A percentile compares a stretch with the other conserved stretches of the same genome.
These are phyloP conservation scores for Busseola fusca DNA, from an alignment of 2,888 invertebrate genomes.

Conservation along the genomic window DNA sequence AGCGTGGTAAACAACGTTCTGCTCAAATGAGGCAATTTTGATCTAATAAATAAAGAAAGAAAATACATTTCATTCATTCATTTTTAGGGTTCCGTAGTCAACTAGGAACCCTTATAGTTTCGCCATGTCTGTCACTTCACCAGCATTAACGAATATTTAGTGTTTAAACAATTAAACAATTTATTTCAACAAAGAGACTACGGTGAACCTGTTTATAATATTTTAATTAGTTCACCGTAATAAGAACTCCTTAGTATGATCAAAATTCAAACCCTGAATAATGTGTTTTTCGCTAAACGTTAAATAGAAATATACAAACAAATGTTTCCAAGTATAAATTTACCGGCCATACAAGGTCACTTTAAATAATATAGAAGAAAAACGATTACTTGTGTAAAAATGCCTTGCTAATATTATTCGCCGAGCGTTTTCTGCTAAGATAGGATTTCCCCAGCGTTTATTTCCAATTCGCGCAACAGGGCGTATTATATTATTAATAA, in stretches of 20 bases:
- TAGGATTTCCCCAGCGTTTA: conserved; percentile 52
- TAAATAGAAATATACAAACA: conserved; percentile 20
- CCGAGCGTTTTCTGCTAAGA: conserved; percentile 48
- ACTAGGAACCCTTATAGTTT: too few relatives aligned
- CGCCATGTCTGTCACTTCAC: not conserved
- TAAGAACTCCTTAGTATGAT: not conserved
- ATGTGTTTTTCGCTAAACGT: not conserved
- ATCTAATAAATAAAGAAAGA: not conserved
- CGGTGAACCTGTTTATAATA: not conserved
- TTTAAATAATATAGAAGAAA: conserved; percentile 10
- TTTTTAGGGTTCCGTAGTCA: too few relatives aligned
- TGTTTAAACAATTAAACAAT: not conserved
- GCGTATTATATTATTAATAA: conserved; percentile 46
- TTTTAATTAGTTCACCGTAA: not conserved
- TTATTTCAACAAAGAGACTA: not conserved
- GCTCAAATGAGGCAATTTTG: not conserved
- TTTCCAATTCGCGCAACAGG: conserved; percentile 50
- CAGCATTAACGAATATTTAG: too few relatives aligned
- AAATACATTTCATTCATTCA: too few relatives aligned
- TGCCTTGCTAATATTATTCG: conserved; percentile 22
- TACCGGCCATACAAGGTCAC: conserved; percentile 18
- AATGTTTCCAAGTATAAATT: conserved; percentile 8
- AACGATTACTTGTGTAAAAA: conserved; percentile 9
- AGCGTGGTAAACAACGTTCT: not conserved
- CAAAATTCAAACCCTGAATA: not conserved